Base-by-base conservation (phyloP, 1,140 invertebrate species). In the Drosophila mayri region DNA sequence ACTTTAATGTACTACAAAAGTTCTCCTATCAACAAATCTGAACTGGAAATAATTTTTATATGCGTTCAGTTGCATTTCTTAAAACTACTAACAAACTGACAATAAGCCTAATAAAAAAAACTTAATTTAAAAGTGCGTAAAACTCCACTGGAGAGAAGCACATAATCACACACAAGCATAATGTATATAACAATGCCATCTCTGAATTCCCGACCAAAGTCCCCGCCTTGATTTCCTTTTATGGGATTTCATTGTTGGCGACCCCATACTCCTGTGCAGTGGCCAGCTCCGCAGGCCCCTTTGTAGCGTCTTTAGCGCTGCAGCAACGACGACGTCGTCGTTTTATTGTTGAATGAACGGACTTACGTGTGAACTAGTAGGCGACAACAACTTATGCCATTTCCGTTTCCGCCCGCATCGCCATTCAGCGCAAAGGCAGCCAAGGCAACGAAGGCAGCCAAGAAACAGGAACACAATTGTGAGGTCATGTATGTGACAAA, bases 381-480 rank as follows among this genome's bases (percentile, higher is more conserved):
- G 85, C 85, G 85, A 90, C 85, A 90, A 90, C 85, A 90, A 90
- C 85, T 90, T 90, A 90, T 90, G 85, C 85, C 85, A 90, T 90
- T 90, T 90, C 85, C 85, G 85, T 81, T 76, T 90, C 85, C 85
- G 78, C 25, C 63, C 67, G 76, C 66, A 76, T 71, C 61, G 76
- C 66, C 74, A 76, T 76, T 76, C 65, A 68, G 71, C 75, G 77
- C 67, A 65, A 60, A 59, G 41, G 44, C 32, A 41, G 60, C 22
- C 32, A 55, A 55, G 14, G 65, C 65, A 50, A 41, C 65, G 28
- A 38, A 43, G 30, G 47, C 41, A 64, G 54, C 71, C 73, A 82
- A 75, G 73, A 52, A 81, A 78, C 73, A 77, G 77, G 73, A 81
- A 84, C 55, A 79, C 74, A 90, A 81, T 90, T 90, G 85, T 85